These are phyloP conservation scores for Cassiopea xamachana DNA, from an alignment of 30 jellyfish, hydroid and myxozoan species.

Conservation along the genomic window DNA sequence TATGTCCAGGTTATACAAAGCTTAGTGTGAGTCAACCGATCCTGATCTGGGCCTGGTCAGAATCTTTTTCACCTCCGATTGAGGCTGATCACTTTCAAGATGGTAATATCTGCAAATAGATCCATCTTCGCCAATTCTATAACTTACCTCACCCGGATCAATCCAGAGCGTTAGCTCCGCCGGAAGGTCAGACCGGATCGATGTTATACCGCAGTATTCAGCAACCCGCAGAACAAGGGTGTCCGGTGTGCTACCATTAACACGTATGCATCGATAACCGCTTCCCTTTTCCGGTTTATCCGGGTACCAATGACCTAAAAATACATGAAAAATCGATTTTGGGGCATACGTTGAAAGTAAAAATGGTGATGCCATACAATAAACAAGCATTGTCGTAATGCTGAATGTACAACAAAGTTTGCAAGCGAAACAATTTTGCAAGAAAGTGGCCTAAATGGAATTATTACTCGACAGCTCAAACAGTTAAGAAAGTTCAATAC, in stretches of 20 bases:
- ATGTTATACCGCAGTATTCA: conserved; percentile 61
- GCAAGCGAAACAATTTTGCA: too few species aligned
- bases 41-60: conserved; percentile 77
- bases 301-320: conserved; percentile 92
- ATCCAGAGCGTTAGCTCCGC: conserved; percentile 92
- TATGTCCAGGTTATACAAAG: neutral
- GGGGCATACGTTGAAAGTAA: too few species aligned
- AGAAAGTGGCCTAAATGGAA: too few species aligned
- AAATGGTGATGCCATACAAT: too few species aligned
- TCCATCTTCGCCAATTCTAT: conserved; percentile 96
- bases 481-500: too few species aligned
- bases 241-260: conserved; percentile 83
- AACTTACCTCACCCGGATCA: conserved; percentile 94
- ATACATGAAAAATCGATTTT: neutral
- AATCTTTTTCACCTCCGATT: conserved; percentile 67
- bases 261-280: conserved; percentile 88
- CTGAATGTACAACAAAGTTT: too few species aligned
- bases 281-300: conserved; percentile 93
- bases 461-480: too few species aligned
- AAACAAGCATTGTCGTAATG: too few species aligned
- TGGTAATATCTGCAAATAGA: conserved; percentile 85
- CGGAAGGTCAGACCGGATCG: conserved; percentile 75
- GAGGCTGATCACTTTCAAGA: conserved; percentile 66
- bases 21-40: conserved; percentile 51
- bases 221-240: conserved; percentile 82